Evolutionary conservation across 2,888 invertebrate species (phyloP).

Genomic region (Agrilus cyanescens): DNA sequence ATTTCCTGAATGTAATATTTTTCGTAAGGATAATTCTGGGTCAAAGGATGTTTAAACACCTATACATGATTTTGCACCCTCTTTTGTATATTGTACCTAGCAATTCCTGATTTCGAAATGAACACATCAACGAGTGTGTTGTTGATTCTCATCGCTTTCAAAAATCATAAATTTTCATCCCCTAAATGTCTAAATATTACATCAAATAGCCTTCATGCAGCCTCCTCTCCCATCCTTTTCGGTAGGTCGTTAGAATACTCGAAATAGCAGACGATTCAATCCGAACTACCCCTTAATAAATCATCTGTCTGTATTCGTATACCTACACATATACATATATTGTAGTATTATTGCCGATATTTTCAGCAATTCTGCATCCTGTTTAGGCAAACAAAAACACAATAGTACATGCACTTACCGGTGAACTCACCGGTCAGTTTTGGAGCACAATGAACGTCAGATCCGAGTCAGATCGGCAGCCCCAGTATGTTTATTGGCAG

Average conservation of each 20-base stretch:
- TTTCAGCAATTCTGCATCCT: constrained; percentile 32
- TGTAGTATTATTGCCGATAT: constrained; percentile 32
- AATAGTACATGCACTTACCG: constrained; percentile 15
- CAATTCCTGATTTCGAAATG: too few species aligned
- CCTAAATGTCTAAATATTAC: constrained; percentile 19
- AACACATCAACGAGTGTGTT: too few species aligned
- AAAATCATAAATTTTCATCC: constrained; percentile 17
- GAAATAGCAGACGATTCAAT: constrained; percentile 17
- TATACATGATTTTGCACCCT: too few species aligned
- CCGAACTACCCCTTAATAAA: constrained; percentile 27
- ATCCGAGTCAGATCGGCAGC: constrained; percentile 5
- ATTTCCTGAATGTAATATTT: too few species aligned
- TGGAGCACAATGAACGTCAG: constrained; percentile 7
- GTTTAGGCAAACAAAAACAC: constrained; percentile 27
- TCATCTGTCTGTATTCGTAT: constrained; percentile 28
- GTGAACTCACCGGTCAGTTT: constrained; percentile 29
- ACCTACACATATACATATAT: not conserved
- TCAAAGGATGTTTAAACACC: too few species aligned
- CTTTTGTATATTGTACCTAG: too few species aligned
- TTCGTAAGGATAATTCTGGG: too few species aligned
- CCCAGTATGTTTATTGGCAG: too few species aligned
- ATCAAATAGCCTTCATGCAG: constrained; percentile 11
- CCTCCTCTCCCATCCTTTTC: constrained; percentile 15
- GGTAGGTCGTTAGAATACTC: constrained; percentile 7
- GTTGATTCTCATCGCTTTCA: constrained; percentile 1